These are phyloP conservation scores for Ostrea denselamellosa DNA, from an alignment of 1,140 invertebrate genomes.

Conservation along the genomic window DNA sequence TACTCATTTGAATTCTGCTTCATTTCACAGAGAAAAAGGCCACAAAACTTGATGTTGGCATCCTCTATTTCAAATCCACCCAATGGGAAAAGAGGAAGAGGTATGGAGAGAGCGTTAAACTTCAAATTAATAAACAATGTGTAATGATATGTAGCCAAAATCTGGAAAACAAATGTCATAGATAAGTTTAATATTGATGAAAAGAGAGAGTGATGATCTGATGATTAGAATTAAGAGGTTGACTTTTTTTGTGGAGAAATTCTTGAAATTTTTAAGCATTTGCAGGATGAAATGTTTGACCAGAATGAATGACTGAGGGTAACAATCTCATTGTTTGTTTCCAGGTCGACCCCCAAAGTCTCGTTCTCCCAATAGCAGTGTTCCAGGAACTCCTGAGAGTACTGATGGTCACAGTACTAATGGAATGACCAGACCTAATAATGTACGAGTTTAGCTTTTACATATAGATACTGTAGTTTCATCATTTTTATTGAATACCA, in stretches of 20 bases:
- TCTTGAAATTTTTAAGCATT: too few species aligned
- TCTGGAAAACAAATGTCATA: background rate
- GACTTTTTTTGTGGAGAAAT: too few species aligned
- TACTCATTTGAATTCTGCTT: background rate
- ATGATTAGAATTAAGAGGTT: too few species aligned
- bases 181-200: too few species aligned
- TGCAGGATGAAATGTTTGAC: background rate
- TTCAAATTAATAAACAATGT: background rate
- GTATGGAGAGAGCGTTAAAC: constrained; percentile 45
- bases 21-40: constrained; percentile 50
- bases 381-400: constrained; percentile 68
- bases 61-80: constrained; percentile 28
- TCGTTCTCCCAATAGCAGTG: constrained; percentile 65
- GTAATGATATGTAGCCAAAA: background rate
- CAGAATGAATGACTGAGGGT: background rate
- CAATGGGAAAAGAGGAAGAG: constrained; percentile 63
- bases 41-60: constrained; percentile 46
- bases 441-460: background rate
- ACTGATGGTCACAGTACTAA: constrained; percentile 3
- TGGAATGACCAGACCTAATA: background rate
- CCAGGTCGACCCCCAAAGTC: constrained; percentile 68
- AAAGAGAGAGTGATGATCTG: too few species aligned
- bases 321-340: background rate
- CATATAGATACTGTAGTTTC: too few species aligned
- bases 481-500: too few species aligned